Evolutionary conservation across 2,888 invertebrate genomes (phyloP), one percentile per base, ranked within the genome.

Genomic region (Cephonodes hylas): DNA sequence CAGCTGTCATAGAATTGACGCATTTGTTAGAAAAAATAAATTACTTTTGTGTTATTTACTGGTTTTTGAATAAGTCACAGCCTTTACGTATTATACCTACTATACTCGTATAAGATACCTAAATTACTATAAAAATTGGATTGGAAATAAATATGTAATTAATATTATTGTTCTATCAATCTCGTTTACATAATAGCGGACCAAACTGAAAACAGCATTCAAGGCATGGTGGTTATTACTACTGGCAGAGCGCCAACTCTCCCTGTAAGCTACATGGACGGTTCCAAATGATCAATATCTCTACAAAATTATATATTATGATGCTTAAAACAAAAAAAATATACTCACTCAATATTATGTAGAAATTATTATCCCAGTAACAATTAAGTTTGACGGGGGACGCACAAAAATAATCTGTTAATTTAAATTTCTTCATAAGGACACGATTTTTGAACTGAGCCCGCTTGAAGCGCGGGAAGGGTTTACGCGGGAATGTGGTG

Each of bases 341-440:
- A 61, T n/a, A n/a, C 60, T 59, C 62, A 80, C 84, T 82, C 67
- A 88, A 79, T 88, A 89, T 88, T 77, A 79, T 85, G 81, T 86
- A 89, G 79, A 89, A 89, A 84, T 89, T 89, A 82, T 85, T 87
- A 77, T 90, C 88, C 77, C 81, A 77, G 71, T 73, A 83, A 79
- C 83, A 84, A 76, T 78, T 72, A 70, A 79, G 81, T 74, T 74
- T 79, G 66, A 71, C 77, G 64, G 75, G 70, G 65, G 80, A 76
- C 71, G 79, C 80, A 82, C 83, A 81, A 72, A 77, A 77, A 68
- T 75, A 77, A 76, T 78, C 75, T 67, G 70, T 67, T 62, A 81
- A 74, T 71, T 73, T 84, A 80, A 77, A 80, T 83, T 84, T 80
- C 89, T 86, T 89, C 90, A 90, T 91, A 91, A 79, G 89, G 85